phyloP scores from a whole-genome alignment of 2,888 invertebrate species.

The Eremobia ochroleuca region DNA sequence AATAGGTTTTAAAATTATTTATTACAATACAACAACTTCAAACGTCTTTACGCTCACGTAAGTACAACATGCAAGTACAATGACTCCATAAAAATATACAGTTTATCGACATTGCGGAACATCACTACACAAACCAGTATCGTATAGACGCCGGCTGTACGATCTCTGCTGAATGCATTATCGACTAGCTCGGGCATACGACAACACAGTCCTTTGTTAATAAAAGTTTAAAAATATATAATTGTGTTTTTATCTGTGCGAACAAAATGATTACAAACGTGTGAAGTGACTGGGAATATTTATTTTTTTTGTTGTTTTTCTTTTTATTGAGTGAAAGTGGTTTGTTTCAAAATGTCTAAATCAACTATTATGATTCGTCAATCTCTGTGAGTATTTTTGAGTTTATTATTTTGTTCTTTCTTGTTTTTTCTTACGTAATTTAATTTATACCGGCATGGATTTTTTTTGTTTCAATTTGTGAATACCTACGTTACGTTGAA shows the following conservation, averaged over 20 bases:
- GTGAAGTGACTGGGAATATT: slow-evolving; percentile 63
- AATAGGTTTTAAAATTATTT: slow-evolving; percentile 18
- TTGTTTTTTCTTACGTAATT: background rate
- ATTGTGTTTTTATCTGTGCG: slow-evolving; percentile 46
- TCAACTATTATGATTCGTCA: slow-evolving; percentile 75
- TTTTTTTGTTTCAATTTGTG: background rate
- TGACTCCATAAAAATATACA: slow-evolving; percentile 35
- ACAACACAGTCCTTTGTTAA: slow-evolving; percentile 65
- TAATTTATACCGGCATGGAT: background rate
- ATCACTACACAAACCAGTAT: slow-evolving; percentile 74
- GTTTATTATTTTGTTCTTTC: slow-evolving; percentile 18
- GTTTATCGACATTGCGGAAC: slow-evolving; percentile 68
- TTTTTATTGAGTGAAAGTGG: slow-evolving; percentile 61
- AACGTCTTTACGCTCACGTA: background rate
- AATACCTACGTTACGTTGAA: too few species aligned
- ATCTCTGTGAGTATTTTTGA: slow-evolving; percentile 76
- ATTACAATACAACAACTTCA: background rate
- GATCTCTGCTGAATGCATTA: slow-evolving; percentile 78
- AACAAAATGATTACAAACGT: slow-evolving; percentile 58
- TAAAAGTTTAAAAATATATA: slow-evolving; percentile 37
- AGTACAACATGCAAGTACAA: slow-evolving; percentile 12
- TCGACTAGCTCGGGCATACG: slow-evolving; percentile 71
- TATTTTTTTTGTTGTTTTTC: slow-evolving; percentile 38
- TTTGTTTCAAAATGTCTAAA: slow-evolving; percentile 73
- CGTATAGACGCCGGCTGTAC: slow-evolving; percentile 72